Conservation (phyloP, 2,797 vertebrate species). For the Trematomus bernacchii region DNA sequence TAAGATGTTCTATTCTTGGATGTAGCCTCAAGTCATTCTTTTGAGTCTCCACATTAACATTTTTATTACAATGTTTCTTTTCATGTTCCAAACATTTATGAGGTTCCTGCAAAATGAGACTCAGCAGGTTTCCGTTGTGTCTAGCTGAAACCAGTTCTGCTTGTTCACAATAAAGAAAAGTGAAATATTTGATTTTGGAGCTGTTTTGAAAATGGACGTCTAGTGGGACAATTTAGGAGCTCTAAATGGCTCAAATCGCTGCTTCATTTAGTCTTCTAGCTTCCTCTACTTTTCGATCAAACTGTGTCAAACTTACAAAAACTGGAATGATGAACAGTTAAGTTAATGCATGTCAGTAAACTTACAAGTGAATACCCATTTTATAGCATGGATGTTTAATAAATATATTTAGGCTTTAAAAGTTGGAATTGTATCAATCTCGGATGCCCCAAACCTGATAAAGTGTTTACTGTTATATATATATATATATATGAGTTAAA, state of each 20-base stretch:
- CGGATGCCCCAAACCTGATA: too few relatives aligned
- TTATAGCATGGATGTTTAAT: background rate
- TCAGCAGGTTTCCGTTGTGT: constrained; percentile 28
- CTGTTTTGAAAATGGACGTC: constrained; percentile 22
- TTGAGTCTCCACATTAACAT: constrained; percentile 11
- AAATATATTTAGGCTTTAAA: background rate
- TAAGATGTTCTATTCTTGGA: background rate
- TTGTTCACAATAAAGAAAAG: constrained; percentile 1
- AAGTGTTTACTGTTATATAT: too few relatives aligned
- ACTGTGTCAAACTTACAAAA: background rate
- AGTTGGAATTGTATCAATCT: background rate
- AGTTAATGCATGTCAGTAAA: background rate
- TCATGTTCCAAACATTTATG: background rate
- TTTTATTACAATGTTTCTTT: constrained; percentile 24
- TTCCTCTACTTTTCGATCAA: background rate
- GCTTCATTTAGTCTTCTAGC: background rate
- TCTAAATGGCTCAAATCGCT: constrained; percentile 2
- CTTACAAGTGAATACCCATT: background rate
- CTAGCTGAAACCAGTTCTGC: background rate
- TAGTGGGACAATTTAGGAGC: constrained; percentile 8
- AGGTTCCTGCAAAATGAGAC: constrained; percentile 10
- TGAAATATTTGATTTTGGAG: constrained; percentile 19
- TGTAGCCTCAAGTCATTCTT: background rate
- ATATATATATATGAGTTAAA: too few relatives aligned
- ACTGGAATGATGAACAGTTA: background rate